These are phyloP conservation scores for Boulengeromyrus knoepffleri DNA, from an alignment of 2,113 vertebrate genomes.

Conservation along the genomic window DNA sequence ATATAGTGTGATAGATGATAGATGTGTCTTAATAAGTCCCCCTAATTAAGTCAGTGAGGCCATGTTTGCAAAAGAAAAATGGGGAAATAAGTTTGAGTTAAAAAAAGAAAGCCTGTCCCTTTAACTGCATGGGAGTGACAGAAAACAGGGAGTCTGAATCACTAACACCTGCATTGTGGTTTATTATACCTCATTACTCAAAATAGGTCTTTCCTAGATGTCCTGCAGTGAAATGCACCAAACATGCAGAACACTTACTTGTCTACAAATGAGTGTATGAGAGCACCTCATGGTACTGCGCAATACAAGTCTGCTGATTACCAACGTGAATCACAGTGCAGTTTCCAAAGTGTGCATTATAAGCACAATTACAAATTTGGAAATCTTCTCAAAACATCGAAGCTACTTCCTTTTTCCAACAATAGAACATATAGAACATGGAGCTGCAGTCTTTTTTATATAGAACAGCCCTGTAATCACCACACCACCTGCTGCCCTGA, in stretches of 20 bases:
- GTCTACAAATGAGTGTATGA: background rate
- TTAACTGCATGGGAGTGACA: background rate
- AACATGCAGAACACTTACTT: background rate
- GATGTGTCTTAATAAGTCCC: background rate
- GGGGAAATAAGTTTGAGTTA: background rate
- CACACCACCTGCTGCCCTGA: background rate
- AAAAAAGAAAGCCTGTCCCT: background rate
- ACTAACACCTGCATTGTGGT: background rate
- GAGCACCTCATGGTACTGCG: background rate
- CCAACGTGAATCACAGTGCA: background rate
- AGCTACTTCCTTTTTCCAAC: background rate
- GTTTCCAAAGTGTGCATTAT: background rate
- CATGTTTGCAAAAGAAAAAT: background rate
- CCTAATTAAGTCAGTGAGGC: background rate
- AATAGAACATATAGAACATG: background rate
- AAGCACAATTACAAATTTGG: background rate
- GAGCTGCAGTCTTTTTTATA: background rate
- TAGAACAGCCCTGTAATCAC: background rate
- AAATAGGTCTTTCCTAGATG: background rate
- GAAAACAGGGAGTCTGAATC: background rate
- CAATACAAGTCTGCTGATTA: background rate
- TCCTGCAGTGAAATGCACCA: background rate
- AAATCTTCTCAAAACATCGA: background rate
- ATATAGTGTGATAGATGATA: background rate
- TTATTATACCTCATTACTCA: background rate